Evolutionary conservation across 2,113 vertebrate species (phyloP).

Genomic region (Catharus bicknelli): DNA sequence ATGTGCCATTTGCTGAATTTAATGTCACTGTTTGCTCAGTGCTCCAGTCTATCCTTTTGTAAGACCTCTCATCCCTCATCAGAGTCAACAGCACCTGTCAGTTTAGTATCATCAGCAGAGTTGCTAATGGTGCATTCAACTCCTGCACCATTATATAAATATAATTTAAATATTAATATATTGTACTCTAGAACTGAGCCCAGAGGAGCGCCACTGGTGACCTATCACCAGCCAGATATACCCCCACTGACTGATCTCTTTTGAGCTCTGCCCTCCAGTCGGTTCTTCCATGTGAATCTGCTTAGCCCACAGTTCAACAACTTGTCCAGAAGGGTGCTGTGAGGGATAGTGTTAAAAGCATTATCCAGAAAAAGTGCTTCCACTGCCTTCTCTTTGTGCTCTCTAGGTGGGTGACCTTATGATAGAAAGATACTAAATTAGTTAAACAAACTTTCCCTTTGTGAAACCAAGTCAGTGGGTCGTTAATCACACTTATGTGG

Average conservation of each 20-base stretch:
- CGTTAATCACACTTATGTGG: neutral
- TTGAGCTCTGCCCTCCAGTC: neutral
- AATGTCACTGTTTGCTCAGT: fast-evolving
- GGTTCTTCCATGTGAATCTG: neutral
- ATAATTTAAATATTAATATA: neutral
- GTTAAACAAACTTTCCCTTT: neutral
- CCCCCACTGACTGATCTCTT: neutral
- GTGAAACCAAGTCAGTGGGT: neutral
- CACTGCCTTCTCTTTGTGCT: neutral
- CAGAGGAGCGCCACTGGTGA: fast-evolving
- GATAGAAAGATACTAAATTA: neutral
- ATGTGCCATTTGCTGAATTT: neutral
- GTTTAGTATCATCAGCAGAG: neutral
- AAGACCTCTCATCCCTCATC: neutral
- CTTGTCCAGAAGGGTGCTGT: neutral
- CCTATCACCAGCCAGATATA: neutral
- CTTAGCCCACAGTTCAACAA: neutral
- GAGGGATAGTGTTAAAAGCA: neutral
- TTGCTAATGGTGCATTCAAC: neutral
- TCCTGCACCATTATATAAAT: neutral
- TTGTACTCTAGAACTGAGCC: neutral
- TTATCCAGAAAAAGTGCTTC: neutral
- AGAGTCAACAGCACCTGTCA: neutral
- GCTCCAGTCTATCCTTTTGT: neutral
- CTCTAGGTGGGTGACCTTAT: neutral